Evolutionary conservation across 92 coral and sea anemone species (phyloP), one percentile per base, ranked within the genome.

Genomic region (Zoanthus sansibaricus): DNA sequence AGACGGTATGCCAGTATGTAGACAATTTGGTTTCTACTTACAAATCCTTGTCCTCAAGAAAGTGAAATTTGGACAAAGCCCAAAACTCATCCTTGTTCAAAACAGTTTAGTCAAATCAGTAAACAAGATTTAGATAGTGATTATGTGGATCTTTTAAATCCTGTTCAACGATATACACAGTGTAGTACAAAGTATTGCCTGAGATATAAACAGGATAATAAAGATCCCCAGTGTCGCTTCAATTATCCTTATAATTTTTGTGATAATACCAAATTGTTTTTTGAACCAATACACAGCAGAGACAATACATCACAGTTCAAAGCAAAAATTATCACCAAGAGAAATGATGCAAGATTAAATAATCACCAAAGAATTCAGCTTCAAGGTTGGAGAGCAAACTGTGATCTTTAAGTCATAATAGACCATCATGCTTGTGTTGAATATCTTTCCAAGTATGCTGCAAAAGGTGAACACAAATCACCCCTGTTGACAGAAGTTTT

Each of bases 151-250:
- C 86, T 88, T 9, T 20, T 84, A 7, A 91, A 88, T 56, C 77
- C 89, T 58, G 91, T 91, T 13, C 94, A 91, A 64, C 86, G 94
- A 7, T 91, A 91, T 76, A 77, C 94, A 71, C 84, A 69, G 44
- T 89, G 90, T 69, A 92, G 94, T 47, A 79, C 91, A 51, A 92
- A 67, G 13, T 89, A 92, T 75, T 90, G 93, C 76, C 44, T 90
- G 16, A 90, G 86, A 72, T 56, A 31, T 47, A 59, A 90, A 20
- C 49, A 67, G 88, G 76, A 64, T 11, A 48, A 79, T 18, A 67
- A 82, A 15, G 86, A 20, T 6, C 77, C 75, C 37, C 61, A 58
- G 9, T 86, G 89, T 58, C 47, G 89, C 12, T 86, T 86, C 17
- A 86, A 86, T 17, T 86, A 55, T 49, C 83, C 89, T 58, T 86